These are phyloP conservation scores for Lethrus apterus DNA, from an alignment of 1,140 invertebrate genomes.

Conservation along the genomic window DNA sequence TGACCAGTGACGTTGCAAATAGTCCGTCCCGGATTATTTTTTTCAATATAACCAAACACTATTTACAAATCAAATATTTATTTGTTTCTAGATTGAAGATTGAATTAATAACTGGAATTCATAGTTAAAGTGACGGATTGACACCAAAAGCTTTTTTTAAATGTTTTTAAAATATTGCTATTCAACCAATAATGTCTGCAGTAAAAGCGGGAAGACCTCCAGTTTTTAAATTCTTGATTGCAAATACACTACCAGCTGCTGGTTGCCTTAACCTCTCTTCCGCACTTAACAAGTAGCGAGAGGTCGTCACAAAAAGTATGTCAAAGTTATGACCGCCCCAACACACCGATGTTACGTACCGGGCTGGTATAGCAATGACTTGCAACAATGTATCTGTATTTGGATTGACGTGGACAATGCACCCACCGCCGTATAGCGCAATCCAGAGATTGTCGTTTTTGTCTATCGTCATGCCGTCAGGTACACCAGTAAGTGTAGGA, in stretches of 20 bases:
- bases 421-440: conserved; percentile 46
- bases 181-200: conserved; percentile 28
- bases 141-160: too few species aligned
- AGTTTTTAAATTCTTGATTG: conserved; percentile 56
- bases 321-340: conserved; percentile 73
- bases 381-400: conserved; percentile 48
- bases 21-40: too few species aligned
- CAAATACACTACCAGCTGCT: conserved; percentile 64
- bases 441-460: conserved; percentile 58
- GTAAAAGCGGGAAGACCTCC: conserved; percentile 43
- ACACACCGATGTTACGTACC: conserved; percentile 67
- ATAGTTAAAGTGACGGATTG: too few species aligned
- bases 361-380: conserved; percentile 56
- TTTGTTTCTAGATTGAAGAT: too few species aligned
- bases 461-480: conserved; percentile 69
- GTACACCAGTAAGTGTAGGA: conserved; percentile 41
- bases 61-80: too few species aligned
- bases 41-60: too few species aligned
- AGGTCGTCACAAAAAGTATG: conserved; percentile 69
- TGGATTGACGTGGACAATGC: conserved; percentile 50
- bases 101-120: too few species aligned
- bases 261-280: conserved; percentile 51
- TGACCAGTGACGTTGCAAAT: too few species aligned
- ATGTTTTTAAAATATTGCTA: too few species aligned
- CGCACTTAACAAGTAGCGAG: conserved; percentile 41